Conservation (phyloP, 2,113 vertebrate species). For the Nannobrachium achirus region DNA sequence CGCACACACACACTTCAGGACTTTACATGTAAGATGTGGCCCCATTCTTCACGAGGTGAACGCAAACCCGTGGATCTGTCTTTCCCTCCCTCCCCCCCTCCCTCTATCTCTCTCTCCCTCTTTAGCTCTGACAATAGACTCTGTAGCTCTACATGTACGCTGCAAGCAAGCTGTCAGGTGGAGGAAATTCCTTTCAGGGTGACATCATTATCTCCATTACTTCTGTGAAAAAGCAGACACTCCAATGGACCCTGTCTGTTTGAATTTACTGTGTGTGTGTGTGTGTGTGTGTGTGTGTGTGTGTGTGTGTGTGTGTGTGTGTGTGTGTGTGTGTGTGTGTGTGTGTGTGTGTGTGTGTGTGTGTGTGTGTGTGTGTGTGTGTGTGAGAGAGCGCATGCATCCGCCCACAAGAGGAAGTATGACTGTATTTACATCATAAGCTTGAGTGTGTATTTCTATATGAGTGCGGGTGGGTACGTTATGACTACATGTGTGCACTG, state of each 20-base stretch:
- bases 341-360: background rate
- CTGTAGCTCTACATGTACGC: background rate
- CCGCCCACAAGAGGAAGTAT: too few species aligned
- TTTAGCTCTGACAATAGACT: background rate
- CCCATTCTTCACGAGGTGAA: too few species aligned
- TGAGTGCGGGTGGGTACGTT: background rate
- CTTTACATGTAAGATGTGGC: too few species aligned
- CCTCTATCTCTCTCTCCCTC: background rate
- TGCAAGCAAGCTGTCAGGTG: slow-evolving; percentile 44
- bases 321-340: too few species aligned
- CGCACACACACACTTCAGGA: background rate
- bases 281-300: background rate
- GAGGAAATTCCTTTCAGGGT: slow-evolving; percentile 50
- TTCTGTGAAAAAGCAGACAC: slow-evolving; percentile 36
- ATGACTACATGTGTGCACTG: background rate
- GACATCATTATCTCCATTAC: slow-evolving; percentile 42
- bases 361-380: too few species aligned
- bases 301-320: background rate
- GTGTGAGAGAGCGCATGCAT: too few species aligned
- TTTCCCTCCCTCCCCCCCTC: background rate
- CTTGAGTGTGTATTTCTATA: background rate
- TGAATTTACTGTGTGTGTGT: slow-evolving; percentile 7
- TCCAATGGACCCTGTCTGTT: slow-evolving; percentile 14
- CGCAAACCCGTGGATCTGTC: too few species aligned
- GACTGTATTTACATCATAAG: too few species aligned